Conservation (phyloP, 2,888 invertebrate genomes). For the Mamestra brassicae region DNA sequence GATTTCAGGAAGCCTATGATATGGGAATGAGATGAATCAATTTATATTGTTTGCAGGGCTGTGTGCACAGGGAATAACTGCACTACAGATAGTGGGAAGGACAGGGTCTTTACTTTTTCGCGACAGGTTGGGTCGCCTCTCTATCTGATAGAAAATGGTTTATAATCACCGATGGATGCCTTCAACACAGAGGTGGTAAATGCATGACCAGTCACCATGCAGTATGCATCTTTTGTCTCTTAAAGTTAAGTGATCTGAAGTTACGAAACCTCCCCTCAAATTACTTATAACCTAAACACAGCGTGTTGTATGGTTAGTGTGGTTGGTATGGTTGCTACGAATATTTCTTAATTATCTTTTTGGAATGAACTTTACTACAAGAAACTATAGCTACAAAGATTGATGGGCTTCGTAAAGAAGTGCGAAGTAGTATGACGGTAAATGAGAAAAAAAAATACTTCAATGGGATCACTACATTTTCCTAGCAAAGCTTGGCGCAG, state of each 20-base stretch:
- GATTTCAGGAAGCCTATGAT: slow-evolving; percentile 68
- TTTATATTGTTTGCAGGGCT: slow-evolving; percentile 58
- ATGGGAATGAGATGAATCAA: slow-evolving; percentile 66
- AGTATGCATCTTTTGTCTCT: not conserved
- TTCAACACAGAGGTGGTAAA: not conserved
- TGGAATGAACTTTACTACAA: too few species aligned
- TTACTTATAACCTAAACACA: not conserved
- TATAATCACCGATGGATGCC: not conserved
- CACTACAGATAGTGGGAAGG: not conserved
- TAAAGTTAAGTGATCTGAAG: not conserved
- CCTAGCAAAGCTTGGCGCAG: not conserved
- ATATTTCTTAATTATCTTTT: not conserved
- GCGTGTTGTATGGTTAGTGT: too few species aligned
- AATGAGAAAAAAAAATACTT: too few species aligned
- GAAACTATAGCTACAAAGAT: too few species aligned
- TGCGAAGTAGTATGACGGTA: too few species aligned
- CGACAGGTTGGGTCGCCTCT: not conserved
- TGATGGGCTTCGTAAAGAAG: too few species aligned
- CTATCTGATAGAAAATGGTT: not conserved
- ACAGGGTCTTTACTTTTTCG: not conserved
- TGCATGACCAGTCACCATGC: not conserved
- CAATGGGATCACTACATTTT: not conserved
- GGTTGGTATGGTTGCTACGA: not conserved
- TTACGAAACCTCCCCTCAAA: not conserved
- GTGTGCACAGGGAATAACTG: slow-evolving; percentile 15